phyloP scores from a whole-genome alignment of 64 coral and sea anemone genomes.

The Exaiptasia diaphana region DNA sequence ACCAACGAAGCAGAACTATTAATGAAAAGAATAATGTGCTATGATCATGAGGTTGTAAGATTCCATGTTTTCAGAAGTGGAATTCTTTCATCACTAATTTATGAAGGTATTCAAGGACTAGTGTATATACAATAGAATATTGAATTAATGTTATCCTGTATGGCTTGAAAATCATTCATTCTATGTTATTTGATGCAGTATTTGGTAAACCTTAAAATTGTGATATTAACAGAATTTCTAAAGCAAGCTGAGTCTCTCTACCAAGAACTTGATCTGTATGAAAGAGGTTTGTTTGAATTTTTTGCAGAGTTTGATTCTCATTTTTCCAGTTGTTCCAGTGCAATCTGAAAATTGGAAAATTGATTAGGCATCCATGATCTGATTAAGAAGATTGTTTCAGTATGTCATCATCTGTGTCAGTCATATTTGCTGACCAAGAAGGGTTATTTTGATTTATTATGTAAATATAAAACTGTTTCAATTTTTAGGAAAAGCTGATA shows the following conservation, averaged over 20 bases:
- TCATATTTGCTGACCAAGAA: no score
- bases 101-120: constrained; percentile 46
- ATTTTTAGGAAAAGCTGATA: constrained; percentile 80
- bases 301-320: background rate
- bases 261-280: constrained; percentile 81
- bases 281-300: constrained; percentile 66
- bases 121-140: background rate
- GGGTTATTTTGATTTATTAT: no score
- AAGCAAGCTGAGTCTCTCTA: constrained; percentile 85
- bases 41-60: constrained; percentile 75
- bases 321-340: background rate
- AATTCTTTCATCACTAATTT: constrained; percentile 74
- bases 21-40: constrained; percentile 61
- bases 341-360: no score
- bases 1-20: constrained; percentile 68
- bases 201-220: background rate
- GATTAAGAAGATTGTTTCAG: no score
- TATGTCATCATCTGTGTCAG: no score
- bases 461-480: no score
- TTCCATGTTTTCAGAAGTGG: constrained; percentile 77
- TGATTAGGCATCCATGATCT: no score
- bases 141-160: background rate
- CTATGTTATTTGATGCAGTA: background rate
- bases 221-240: constrained; percentile 59
- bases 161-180: background rate